Evolutionary conservation across 64 coral and sea anemone species (phyloP).

Genomic region (Pocillopora verrucosa): DNA sequence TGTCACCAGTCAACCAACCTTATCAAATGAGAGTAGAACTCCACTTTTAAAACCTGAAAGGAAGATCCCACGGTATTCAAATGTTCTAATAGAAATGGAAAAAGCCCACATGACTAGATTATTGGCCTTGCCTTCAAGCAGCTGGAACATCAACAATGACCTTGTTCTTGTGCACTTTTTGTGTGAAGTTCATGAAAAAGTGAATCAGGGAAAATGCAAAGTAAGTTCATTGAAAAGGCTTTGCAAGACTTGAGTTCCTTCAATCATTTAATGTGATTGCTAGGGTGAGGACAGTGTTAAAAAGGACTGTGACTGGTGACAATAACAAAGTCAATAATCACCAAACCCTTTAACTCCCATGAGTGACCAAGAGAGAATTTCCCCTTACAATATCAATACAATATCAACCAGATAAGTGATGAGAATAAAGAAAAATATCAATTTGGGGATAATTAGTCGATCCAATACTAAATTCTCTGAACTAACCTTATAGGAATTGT

Average conservation of each 20-base stretch:
- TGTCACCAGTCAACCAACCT: not conserved
- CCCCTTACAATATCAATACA: too few relatives aligned
- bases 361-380: too few relatives aligned
- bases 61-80: constrained; percentile 11
- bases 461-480: too few relatives aligned
- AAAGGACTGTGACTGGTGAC: too few relatives aligned
- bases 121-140: constrained; percentile 8
- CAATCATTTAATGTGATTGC: too few relatives aligned
- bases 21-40: constrained; percentile 1
- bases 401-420: too few relatives aligned
- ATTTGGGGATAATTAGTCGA: too few relatives aligned
- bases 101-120: constrained; percentile 54
- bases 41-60: not conserved
- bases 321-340: too few relatives aligned
- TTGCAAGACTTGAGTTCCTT: not conserved
- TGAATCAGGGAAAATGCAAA: constrained; percentile 75
- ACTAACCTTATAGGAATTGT: too few relatives aligned
- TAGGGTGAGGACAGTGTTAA: too few relatives aligned
- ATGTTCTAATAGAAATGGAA: constrained; percentile 46
- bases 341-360: too few relatives aligned
- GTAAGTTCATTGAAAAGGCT: constrained; percentile 23
- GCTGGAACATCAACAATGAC: constrained; percentile 71
- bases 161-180: constrained; percentile 68
- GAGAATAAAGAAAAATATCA: too few relatives aligned
- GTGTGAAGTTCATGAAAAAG: constrained; percentile 69